Percentiles rank a stretch among this genome's conserved stretches.
Evolutionary conservation across 2,888 invertebrate species (phyloP).

Genomic region (Nemotelus nigrinus): DNA sequence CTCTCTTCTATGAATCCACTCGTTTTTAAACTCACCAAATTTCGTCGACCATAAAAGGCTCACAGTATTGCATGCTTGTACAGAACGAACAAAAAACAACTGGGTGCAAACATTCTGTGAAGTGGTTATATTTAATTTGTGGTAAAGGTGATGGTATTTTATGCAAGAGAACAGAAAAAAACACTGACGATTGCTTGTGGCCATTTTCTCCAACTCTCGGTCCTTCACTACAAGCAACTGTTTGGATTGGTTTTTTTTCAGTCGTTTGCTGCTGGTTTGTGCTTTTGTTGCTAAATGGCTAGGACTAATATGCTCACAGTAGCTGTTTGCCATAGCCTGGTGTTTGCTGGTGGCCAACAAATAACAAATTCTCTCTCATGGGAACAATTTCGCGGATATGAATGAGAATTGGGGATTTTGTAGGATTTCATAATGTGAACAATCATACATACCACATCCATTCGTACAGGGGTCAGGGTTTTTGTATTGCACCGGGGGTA

Average conservation of each 20-base stretch:
- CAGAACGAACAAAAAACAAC: slow-evolving; percentile 18
- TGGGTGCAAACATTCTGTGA: slow-evolving; percentile 33
- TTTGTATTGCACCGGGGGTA: background rate
- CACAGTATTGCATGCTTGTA: slow-evolving; percentile 19
- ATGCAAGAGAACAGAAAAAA: background rate
- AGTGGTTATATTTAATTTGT: slow-evolving; percentile 44
- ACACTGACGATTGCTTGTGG: slow-evolving; percentile 30
- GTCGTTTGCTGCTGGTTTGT: too few species aligned
- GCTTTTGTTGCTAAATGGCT: too few species aligned
- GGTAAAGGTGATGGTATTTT: slow-evolving; percentile 38
- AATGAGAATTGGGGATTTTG: slow-evolving; percentile 21
- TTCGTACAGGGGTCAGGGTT: too few species aligned
- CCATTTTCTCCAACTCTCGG: slow-evolving; percentile 24
- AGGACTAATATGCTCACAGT: background rate
- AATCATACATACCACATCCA: background rate
- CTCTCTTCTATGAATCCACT: too few species aligned
- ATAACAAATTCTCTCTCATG: slow-evolving; percentile 30
- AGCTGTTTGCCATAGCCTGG: background rate
- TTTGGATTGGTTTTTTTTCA: background rate
- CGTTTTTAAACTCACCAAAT: background rate
- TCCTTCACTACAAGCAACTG: background rate
- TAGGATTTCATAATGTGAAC: slow-evolving; percentile 7
- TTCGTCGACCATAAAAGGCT: slow-evolving; percentile 39
- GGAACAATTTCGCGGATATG: slow-evolving; percentile 37
- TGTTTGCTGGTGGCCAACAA: background rate